These are phyloP conservation scores for Misgurnus mizolepis DNA, from an alignment of 2,113 vertebrate species.

Conservation along the genomic window DNA sequence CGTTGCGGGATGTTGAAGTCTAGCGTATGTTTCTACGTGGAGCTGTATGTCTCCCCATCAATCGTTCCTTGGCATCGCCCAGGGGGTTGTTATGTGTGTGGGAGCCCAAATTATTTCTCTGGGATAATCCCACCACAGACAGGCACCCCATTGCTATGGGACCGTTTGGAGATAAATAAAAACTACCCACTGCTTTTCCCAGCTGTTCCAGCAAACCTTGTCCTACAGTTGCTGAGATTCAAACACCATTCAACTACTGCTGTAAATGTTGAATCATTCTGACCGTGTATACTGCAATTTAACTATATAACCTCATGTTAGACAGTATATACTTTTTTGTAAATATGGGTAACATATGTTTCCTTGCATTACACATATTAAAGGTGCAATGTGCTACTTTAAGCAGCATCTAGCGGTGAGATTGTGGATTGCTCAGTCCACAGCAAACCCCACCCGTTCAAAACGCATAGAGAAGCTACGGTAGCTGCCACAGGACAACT, in stretches of 20 bases:
- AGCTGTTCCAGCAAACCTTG: constrained; percentile 1
- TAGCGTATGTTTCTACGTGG: neutral
- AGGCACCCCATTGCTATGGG: constrained; percentile 8
- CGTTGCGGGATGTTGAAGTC: neutral
- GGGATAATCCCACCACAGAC: constrained; percentile 7
- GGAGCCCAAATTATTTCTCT: constrained; percentile 19
- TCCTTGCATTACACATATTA: too few species aligned
- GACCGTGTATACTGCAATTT: neutral
- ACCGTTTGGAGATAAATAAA: neutral
- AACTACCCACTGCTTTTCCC: constrained; percentile 22
- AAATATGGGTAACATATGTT: too few species aligned
- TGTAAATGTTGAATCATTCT: neutral
- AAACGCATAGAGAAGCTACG: too few species aligned
- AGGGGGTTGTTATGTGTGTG: neutral
- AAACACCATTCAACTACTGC: neutral
- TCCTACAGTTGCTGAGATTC: constrained; percentile 1
- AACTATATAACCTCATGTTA: too few species aligned
- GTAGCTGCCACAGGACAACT: too few species aligned
- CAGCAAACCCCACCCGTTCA: too few species aligned
- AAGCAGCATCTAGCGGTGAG: too few species aligned
- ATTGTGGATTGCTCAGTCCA: too few species aligned
- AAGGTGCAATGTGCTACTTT: too few species aligned
- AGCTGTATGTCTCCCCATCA: constrained; percentile 10
- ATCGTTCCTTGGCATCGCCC: constrained; percentile 7
- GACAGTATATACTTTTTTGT: too few species aligned